Evolutionary conservation across 2,113 vertebrate species (phyloP), one percentile per base, ranked within the genome.

Genomic region (Syrmaticus mikado): DNA sequence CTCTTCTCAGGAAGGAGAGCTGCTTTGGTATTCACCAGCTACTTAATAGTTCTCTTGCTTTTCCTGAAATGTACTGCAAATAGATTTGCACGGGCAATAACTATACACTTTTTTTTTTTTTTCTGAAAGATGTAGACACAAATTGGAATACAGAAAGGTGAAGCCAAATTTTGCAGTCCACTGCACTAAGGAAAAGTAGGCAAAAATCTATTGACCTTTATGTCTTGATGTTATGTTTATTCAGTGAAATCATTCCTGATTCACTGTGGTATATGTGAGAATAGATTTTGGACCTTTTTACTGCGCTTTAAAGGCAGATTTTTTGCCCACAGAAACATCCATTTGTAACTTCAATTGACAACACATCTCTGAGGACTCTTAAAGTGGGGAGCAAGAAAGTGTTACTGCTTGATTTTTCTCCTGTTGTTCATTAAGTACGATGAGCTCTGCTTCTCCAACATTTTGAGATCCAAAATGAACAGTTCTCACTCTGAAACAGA

Each of bases 301-400:
- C 48, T 76, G 62, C 48, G n/a, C 36, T 76, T 70, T 41, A 82
- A 87, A 76, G 81, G 2, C 53, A 76, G 48, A 41, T 19, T 72
- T 72, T 88, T 83, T 82, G 15, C 21, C 30, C 48, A 91, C 38
- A 60, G 84, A 87, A 92, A 64, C 41, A 74, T 77, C 53, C 66
- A 21, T 70, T 87, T 93, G 58, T n/a, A 85, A 66, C 71, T 93
- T 82, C 74, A 53, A 48, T 87, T 85, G 78, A 85, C 67, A 82
- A 53, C 50, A 41, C 2, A 0, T 41, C 25, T 68, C 80, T 66
- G 71, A 92, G 58, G 34, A n/a, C 36, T 90, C 77, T 89, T 79
- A 90, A 61, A 89, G 18, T 62, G 77, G 53, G 62, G 62, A 93
- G 74, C 28, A 84, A 57, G 20, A 68, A 84, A 67, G 34, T 4